Evolutionary conservation across 2,113 vertebrate genomes (phyloP).

Genomic region (Halichoerus grypus): DNA sequence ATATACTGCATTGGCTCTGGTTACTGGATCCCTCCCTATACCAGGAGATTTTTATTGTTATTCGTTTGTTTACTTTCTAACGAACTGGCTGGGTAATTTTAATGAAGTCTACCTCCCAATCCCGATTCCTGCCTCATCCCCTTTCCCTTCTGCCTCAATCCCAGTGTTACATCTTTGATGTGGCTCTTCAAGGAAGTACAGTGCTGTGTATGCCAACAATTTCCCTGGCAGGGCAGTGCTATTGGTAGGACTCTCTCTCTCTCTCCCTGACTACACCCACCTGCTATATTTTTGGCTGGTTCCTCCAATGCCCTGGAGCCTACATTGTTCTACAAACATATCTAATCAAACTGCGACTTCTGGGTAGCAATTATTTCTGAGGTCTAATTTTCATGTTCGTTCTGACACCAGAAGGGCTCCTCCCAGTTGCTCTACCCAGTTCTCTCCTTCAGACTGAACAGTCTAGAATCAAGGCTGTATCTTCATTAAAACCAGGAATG

Average conservation of each 20-base stretch:
- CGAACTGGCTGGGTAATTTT: not conserved
- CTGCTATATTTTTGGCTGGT: not conserved
- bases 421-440: too few species aligned
- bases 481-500: not conserved
- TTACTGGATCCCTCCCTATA: not conserved
- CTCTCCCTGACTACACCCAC: not conserved
- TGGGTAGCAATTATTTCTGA: not conserved
- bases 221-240: not conserved
- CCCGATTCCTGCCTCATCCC: accelerated
- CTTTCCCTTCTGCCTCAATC: not conserved
- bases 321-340: not conserved
- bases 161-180: not conserved
- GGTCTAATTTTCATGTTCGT: not conserved
- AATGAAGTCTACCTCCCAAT: too few species aligned
- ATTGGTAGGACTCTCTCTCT: not conserved
- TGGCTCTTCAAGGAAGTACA: too few species aligned
- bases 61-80: not conserved
- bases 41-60: not conserved
- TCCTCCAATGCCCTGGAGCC: not conserved
- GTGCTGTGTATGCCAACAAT: too few species aligned
- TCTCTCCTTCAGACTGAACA: not conserved
- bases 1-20: not conserved
- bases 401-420: not conserved
- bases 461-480: not conserved
- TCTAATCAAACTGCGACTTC: too few species aligned